Conservation (phyloP, 2,797 vertebrate species). For the Myotis vivesi region DNA sequence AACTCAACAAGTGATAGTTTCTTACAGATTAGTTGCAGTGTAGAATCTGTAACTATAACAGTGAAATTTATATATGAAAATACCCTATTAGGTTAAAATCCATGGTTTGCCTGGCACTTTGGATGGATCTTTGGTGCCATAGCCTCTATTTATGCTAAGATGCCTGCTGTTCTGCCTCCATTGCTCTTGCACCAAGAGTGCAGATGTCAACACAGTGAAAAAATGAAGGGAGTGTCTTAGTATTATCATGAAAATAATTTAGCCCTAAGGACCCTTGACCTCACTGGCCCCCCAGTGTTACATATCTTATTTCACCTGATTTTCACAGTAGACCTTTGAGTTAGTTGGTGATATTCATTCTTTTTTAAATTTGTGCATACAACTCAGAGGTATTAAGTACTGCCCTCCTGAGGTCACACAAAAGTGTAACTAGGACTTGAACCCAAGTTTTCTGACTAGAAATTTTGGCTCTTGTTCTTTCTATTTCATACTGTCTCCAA, state of each 20-base stretch:
- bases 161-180: background rate
- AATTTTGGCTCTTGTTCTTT: background rate
- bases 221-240: background rate
- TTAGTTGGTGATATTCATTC: background rate
- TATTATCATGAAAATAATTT: background rate
- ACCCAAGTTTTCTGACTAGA: background rate
- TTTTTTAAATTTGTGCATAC: background rate
- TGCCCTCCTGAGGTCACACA: background rate
- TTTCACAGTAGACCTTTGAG: background rate
- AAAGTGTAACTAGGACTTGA: background rate
- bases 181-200: background rate
- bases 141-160: background rate
- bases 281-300: background rate
- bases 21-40: background rate
- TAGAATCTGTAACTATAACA: background rate
- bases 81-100: constrained; percentile 20
- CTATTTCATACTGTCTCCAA: background rate
- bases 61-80: background rate
- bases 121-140: background rate
- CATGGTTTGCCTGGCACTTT: background rate
- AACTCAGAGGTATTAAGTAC: background rate
- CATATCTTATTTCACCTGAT: background rate
- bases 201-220: background rate
- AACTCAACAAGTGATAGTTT: too few species aligned
- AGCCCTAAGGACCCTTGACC: background rate